These are phyloP conservation scores for Drosophila sulfurigaster DNA, from an alignment of 1,140 invertebrate genomes.

Conservation along the genomic window DNA sequence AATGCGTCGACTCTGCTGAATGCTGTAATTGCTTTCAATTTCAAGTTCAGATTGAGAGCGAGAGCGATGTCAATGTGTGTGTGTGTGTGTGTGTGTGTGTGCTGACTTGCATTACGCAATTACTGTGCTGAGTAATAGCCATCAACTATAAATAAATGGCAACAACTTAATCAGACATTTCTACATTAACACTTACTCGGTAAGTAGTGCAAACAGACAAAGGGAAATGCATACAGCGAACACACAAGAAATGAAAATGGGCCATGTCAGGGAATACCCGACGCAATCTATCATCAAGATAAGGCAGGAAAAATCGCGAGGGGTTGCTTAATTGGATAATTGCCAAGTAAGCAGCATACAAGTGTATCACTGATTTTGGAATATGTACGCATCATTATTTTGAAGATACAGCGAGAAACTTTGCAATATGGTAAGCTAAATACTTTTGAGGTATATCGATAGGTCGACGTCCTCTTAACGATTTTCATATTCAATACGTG, in stretches of 20 bases:
- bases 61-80: not conserved
- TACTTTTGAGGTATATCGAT: not conserved
- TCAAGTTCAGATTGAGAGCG: conserved; percentile 22
- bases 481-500: too few relatives aligned
- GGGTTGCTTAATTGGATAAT: not conserved
- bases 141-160: not conserved
- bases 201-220: not conserved
- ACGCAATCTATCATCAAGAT: too few relatives aligned
- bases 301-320: too few relatives aligned
- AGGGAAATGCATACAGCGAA: not conserved
- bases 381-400: not conserved
- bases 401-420: not conserved
- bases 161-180: conserved; percentile 6
- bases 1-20: not conserved
- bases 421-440: not conserved
- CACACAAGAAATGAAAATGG: not conserved
- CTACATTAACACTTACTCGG: not conserved
- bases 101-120: conserved; percentile 1
- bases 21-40: conserved; percentile 18
- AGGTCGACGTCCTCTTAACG: too few relatives aligned
- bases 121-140: not conserved
- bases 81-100: too few relatives aligned
- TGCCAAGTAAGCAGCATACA: not conserved
- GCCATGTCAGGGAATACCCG: too few relatives aligned
- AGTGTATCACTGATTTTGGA: too few relatives aligned